Evolutionary conservation across 1,140 invertebrate species (phyloP).

Genomic region (Drosophila truncata): DNA sequence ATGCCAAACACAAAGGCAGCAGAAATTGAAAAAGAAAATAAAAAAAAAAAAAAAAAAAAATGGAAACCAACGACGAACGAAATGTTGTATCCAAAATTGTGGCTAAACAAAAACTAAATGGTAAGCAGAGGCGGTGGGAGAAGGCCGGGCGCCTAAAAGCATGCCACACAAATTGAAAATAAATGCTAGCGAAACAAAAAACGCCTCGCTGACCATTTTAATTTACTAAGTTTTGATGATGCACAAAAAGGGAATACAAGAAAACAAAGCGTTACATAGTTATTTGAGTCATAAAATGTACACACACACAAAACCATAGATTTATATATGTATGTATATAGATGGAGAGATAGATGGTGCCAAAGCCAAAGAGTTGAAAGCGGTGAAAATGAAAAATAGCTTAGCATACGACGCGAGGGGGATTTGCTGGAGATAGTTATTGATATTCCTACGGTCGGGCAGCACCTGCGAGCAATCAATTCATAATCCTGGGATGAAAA

Average conservation of each 20-base stretch:
- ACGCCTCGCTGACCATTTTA: conserved; percentile 77
- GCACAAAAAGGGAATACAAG: conserved; percentile 28
- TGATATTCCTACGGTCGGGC: conserved; percentile 57
- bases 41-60: conserved; percentile 19
- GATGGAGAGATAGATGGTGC: conserved; percentile 12
- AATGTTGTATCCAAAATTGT: conserved; percentile 58
- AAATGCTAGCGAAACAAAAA: conserved; percentile 68
- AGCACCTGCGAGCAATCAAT: conserved; percentile 73
- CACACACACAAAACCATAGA: conserved; percentile 19
- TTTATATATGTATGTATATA: not conserved
- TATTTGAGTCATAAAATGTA: conserved; percentile 41
- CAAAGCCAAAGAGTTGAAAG: conserved; percentile 26
- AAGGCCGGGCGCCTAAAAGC: conserved; percentile 63
- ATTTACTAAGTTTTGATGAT: conserved; percentile 79
- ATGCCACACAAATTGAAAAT: conserved; percentile 76
- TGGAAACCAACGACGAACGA: conserved; percentile 2
- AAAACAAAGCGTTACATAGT: conserved; percentile 13
- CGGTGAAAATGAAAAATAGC: conserved; percentile 74
- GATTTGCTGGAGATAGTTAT: conserved; percentile 67
- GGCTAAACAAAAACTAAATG: conserved; percentile 78
- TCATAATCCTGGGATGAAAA: conserved; percentile 62
- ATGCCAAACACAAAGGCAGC: conserved; percentile 70
- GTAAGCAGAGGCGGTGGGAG: conserved; percentile 23
- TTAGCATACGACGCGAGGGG: conserved; percentile 35
- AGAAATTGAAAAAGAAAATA: conserved; percentile 16